Evolutionary conservation across 2,797 vertebrate genomes (phyloP).

Genomic region (Uromys caudimaculatus): DNA sequence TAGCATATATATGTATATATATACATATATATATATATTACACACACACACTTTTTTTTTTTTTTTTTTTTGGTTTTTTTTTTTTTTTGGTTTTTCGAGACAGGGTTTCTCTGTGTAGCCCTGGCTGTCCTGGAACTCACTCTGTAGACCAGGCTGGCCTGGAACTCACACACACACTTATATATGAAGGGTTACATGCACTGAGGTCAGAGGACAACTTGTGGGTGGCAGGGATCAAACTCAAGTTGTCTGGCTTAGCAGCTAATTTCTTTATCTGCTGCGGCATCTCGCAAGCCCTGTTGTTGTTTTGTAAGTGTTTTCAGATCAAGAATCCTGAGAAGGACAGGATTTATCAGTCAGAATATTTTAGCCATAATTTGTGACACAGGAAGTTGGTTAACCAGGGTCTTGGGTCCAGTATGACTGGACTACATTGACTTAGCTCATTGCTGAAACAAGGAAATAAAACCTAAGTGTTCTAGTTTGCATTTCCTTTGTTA

Average conservation of each 20-base stretch:
- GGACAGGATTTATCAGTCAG: neutral
- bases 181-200: neutral
- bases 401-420: neutral
- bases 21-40: too few relatives aligned
- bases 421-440: neutral
- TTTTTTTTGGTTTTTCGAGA: too few relatives aligned
- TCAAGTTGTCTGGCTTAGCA: neutral
- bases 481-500: neutral
- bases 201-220: neutral
- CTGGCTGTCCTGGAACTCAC: too few relatives aligned
- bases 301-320: neutral
- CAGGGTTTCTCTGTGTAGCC: too few relatives aligned
- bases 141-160: too few relatives aligned
- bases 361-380: conserved; percentile 21
- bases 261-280: neutral
- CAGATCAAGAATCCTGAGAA: neutral
- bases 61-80: too few relatives aligned
- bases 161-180: neutral
- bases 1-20: too few relatives aligned
- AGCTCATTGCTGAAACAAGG: neutral
- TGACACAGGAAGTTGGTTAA: neutral
- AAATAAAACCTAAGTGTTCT: neutral
- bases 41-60: too few relatives aligned
- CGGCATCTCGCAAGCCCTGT: neutral
- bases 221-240: neutral